Evolutionary conservation across 2,888 invertebrate species (phyloP), one percentile per base, ranked within the genome.

Genomic region (Pammene aurita): DNA sequence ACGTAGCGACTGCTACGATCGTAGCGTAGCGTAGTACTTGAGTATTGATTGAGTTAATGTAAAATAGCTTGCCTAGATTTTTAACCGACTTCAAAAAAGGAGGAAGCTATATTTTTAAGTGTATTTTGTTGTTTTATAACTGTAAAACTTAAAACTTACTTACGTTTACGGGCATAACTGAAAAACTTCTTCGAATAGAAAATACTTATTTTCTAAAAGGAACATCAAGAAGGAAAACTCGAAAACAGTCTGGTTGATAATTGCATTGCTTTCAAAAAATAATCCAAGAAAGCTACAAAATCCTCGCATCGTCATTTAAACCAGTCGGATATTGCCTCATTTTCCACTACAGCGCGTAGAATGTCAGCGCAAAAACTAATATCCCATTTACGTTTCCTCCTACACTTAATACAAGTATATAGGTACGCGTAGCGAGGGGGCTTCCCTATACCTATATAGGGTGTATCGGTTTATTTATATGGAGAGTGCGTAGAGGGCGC

Each of bases 401-500:
- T 84, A 84, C 78, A 75, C 76, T 78, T 76, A 77, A 75, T 70
- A 66, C 66, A 68, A 72, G 73, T 74, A 75, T 76, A 76, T 77
- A 75, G 70, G 75, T 77, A 78, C 80, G 81, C 38, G 61, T 41
- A 52, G 84, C 82, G 81, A 77, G 81, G 80, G 78, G 26, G 10
- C 50, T 80, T 75, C 69, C 75, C 78, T 78, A 77, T 74, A 75
- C 80, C 84, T 86, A 84, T 83, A 81, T 80, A 85, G 84, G 81
- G 86, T 84, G 87, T 90, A 90, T 89, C 88, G 88, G 87, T 87
- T 88, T 90, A 90, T 92, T 91, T 92, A 87, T 89, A 87, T 88
- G 89, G 85, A 83, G 89, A 87, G 87, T 89, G 90, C 88, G 90
- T 89, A 78, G 84, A 86, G 90, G 87, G 83, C 72, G 81, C 76